Base-by-base conservation (phyloP, 2,888 invertebrate genomes). In the Hoplodrina blanda region DNA sequence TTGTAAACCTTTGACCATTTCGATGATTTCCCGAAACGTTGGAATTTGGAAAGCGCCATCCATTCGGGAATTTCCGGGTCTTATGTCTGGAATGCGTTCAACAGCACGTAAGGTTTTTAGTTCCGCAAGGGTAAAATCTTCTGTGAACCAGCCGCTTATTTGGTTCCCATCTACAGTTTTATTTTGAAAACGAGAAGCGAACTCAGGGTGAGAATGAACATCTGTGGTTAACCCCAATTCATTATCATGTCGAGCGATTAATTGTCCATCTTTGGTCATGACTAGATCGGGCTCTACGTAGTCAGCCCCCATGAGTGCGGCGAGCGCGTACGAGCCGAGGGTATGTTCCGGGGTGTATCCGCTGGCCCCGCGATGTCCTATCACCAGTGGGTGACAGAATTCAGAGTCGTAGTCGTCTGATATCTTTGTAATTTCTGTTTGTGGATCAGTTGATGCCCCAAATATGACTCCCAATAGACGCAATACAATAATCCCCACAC, bases 291-390 rank as follows among this genome's bases (percentile, higher is more conserved):
- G 95, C 75, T 96, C 95, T 0, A 95, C 88, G 77, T 93, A 95
- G 83, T 95, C 95, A 2, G 95, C 91, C 2, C 95, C 95, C 92
- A 95, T 91, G 0, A 93, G 91, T 61, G 95, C 89, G 3, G 95
- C 93, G 4, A 96, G 88, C 0, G 95, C 92, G 73, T 95, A 96
- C 2, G 95, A 90, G 5, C 92, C 95, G 20, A 95, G 89, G 0
- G 95, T 96, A 76, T 96, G 95, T 78, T 96, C 95, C 0, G 95
- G 95, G 1, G 93, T 92, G 74, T 95, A 95, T 2, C 95, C 95
- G 52, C 95, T 94, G 30, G 95, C 95, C 1, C 95, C 95, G 7
- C 95, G 89, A 69, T 95, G 95, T 4, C 92, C 94, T 41, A 94
- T 92, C 2, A 94, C 88, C 15, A 92, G 65, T 2, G 91, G 92